Base-by-base conservation (phyloP, 2,113 vertebrate species). In the Ammodytes dubius region DNA sequence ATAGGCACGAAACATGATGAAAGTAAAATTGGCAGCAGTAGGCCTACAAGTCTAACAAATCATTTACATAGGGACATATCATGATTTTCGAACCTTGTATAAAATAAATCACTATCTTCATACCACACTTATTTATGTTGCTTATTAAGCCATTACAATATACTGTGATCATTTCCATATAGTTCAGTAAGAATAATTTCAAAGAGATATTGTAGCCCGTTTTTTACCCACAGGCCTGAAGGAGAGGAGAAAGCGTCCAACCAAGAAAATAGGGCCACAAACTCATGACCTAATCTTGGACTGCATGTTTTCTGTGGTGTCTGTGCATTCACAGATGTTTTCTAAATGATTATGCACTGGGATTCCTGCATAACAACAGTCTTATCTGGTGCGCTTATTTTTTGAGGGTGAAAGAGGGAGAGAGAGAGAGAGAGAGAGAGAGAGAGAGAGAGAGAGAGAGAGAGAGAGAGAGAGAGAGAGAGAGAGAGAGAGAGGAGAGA, bases 351-450 rank as follows among this genome's bases (percentile, higher is more conserved):
- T 66, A 76, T 19, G 52, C 8, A 5, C n/a, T 35, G 49, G 17
- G 7, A 9, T 56, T 58, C 45, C 46, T 54, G 19, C 77, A 67
- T 58, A 63, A 61, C 52, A 50, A 11, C 46, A 9, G 17, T 69
- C 52, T 74, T 69, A 82, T 78, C 63, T 53, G 27, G 0, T 47
- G 7, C 50, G 49, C 10, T 57, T 49, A 4, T 73, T 42, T 49
- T 47, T 13, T 61, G 6, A 4, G 39, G 67, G 27, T 54, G 2
- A 57, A 27, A 45, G 11, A 6, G 27, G 27, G 27, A 27, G 27
- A 27, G 27, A 27, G 27, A 27, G 1, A 27, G 27, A 27, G 27
- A 4, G 39, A 72, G 27, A 61, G 2, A 57, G 27, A 45, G 11
- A 6, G 27, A 27, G 27, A 27, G 27, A 27, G 27, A 27, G 1